Base-by-base conservation (phyloP, 53 echinoderm and acorn worm species). In the Temnopleurus reevesii region DNA sequence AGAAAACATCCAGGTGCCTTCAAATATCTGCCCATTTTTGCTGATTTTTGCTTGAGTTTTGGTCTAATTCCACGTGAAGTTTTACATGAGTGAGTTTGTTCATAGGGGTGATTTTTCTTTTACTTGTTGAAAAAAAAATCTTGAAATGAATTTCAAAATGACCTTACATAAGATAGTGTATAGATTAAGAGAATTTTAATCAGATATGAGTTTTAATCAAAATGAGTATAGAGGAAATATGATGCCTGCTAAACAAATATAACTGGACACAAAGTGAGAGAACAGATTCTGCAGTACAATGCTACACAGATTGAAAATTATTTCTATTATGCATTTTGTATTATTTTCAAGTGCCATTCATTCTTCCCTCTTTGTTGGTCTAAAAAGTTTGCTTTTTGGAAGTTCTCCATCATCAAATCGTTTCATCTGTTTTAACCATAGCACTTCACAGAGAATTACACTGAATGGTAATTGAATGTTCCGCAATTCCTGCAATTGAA, bases 381-480 rank as follows among this genome's bases (percentile, higher is more conserved):
- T 38, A 7, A 79, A 79, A 79, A 79, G 46, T 47, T 49, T 77
- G 33, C 36, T 83, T 77, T 83, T 35, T 21, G n/a, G 56, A 83
- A 27, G 35, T 3, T 44, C 44, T 85, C 86, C 25, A 8, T 85
- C 86, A 85, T 46, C 61, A 59, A 25, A 25, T n/a, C 86, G 38
- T 17, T 60, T 59, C 26, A 25, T 59, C 86, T 85, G 86, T 28
- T 85, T 85, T 44, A 60, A 17, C 86, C 3, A 85, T 85, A 59
- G 61, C 23, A 29, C 44, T 55, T 83, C 33, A 4, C 83, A 46
- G 15, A 55, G 54, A 53, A 34, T 51, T 47, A 55, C 38, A 55
- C 34, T 33, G 83, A 25, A 60, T 85, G 46, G 59, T 85, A 59
- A 83, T 83, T 83, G 47, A 83, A 85, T 85, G 86, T 85, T 59